Evolutionary conservation across 2,888 invertebrate species (phyloP), one percentile per base, ranked within the genome.

Genomic region (Myopa tessellatipennis): DNA sequence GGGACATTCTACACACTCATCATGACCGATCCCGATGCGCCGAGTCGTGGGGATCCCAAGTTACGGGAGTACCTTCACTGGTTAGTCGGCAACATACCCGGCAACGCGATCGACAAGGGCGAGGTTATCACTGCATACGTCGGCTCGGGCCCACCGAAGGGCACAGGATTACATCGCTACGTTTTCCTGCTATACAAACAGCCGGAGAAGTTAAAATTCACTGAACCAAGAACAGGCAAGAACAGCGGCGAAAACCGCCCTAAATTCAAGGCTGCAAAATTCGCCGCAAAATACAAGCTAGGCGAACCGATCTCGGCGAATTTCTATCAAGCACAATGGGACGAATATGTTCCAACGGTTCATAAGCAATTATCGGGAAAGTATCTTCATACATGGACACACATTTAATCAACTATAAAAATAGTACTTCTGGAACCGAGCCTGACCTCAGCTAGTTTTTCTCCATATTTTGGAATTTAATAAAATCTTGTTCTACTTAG

Each of bases 61-160:
- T 93, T 91, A 87, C 92, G 97, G 52, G 97, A 98, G 89, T 97
- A 95, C 94, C 95, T 95, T 85, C 97, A 98, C 88, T 98, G 97
- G 97, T 89, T 97, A n/a, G 94, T 98, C 0, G 95, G 92, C 40
- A 97, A 97, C 85, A 94, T 98, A 82, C 95, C 94, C 18, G 96
- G 95, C n/a, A 90, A 87, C 81, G 90, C 94, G 80, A 85, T 97
- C 4, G 85, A 88, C 0, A 90, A 91, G 10, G 98, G 97, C 16
- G 94, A 96, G 78, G 92, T 92, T 1, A 90, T 97, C 0, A 92
- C 94, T 3, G 93, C 92, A 40, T 98, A 96, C 89, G 90, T 95
- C 60, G 97, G 97, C 61, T 93, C 96, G 7, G 97, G 96, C 14
- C 96, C 98, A 1, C 96, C 97, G 40, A 90, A 93, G 82, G 93